Conservation (phyloP, 1,140 invertebrate species). For the Anadara kagoshimensis region DNA sequence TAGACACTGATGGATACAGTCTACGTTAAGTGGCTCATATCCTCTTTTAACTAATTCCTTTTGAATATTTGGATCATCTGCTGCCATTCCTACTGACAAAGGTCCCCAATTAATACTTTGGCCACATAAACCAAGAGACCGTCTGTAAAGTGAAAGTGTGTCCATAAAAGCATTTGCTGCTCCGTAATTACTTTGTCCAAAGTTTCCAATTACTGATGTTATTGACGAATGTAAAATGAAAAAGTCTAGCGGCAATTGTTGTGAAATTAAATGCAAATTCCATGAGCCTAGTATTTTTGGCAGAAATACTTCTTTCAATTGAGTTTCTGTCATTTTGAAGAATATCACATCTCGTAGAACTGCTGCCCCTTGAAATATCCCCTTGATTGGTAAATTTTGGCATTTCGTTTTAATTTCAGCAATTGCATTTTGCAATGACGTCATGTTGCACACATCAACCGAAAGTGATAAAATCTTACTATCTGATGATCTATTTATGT, state of each 20-base stretch:
- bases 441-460: constrained; percentile 43
- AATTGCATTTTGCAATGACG: constrained; percentile 32
- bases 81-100: constrained; percentile 43
- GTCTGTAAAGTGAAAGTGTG: constrained; percentile 48
- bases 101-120: constrained; percentile 59
- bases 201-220: constrained; percentile 8
- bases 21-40: not conserved
- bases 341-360: constrained; percentile 49
- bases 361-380: constrained; percentile 58
- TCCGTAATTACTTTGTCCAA: constrained; percentile 29
- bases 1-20: not conserved
- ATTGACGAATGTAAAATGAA: constrained; percentile 26
- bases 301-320: constrained; percentile 38
- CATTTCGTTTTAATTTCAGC: constrained; percentile 23
- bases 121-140: constrained; percentile 36
- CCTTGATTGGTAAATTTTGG: constrained; percentile 33
- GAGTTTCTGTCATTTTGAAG: constrained; percentile 41
- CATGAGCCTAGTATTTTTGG: constrained; percentile 62
- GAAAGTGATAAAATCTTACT: constrained; percentile 39
- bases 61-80: constrained; percentile 2
- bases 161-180: constrained; percentile 59
- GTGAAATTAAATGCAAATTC: constrained; percentile 57
- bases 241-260: constrained; percentile 29
- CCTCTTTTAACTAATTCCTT: not conserved
- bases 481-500: constrained; percentile 23